Evolutionary conservation across 2,113 vertebrate species (phyloP).

Genomic region (Mastomys natalensis): DNA sequence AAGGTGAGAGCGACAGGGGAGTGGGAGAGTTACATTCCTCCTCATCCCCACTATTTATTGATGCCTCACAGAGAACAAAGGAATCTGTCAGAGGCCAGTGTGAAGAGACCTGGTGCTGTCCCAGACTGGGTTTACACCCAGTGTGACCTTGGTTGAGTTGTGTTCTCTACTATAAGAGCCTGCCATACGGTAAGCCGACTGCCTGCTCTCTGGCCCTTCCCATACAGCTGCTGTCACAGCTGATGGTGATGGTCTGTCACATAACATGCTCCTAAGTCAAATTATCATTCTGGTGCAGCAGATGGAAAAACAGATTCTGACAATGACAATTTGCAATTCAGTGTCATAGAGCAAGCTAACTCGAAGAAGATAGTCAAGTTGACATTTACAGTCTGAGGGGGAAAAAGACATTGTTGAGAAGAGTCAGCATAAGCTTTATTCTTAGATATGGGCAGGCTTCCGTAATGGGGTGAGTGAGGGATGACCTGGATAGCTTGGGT

Average conservation of each 20-base stretch:
- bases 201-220: neutral
- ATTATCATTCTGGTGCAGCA: neutral
- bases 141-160: neutral
- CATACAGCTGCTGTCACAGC: neutral
- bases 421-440: neutral
- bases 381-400: neutral
- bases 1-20: neutral
- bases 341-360: neutral
- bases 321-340: neutral
- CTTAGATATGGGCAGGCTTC: neutral
- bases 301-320: neutral
- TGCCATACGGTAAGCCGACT: neutral
- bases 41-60: rapidly evolving
- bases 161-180: neutral
- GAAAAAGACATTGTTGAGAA: neutral
- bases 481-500: neutral
- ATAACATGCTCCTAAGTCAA: neutral
- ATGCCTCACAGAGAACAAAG: neutral
- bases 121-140: rapidly evolving
- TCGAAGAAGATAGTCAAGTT: neutral
- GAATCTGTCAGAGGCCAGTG: rapidly evolving
- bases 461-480: neutral
- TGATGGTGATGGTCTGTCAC: neutral
- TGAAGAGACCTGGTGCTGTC: neutral
- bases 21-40: neutral